Percentiles rank a stretch among this genome's conserved stretches.
These are phyloP conservation scores for Aphaenogaster rudis DNA, from an alignment of 1,140 invertebrate genomes.

Conservation along the genomic window DNA sequence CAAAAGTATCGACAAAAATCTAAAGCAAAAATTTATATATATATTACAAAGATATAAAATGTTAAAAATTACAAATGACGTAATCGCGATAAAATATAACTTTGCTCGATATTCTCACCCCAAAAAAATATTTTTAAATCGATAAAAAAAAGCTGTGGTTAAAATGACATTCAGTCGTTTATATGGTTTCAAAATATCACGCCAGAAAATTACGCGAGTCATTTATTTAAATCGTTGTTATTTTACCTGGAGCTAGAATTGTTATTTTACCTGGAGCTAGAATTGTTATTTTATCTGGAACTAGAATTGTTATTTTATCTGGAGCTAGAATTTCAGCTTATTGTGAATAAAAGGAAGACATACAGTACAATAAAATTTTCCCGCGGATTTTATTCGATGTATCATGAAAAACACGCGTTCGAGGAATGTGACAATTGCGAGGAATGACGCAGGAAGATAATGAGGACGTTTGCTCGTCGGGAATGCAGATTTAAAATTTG, in stretches of 20 bases:
- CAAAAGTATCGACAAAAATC: not conserved
- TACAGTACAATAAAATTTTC: constrained; percentile 3
- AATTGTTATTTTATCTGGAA: not conserved
- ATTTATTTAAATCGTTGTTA: constrained; percentile 1
- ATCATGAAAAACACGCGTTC: not conserved
- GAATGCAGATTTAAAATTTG: constrained; percentile 36
- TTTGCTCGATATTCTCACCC: not conserved
- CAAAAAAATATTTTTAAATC: not conserved
- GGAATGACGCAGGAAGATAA: not conserved
- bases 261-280: not conserved
- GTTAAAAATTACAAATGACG: not conserved
- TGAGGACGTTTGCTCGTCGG: not conserved
- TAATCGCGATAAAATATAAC: not conserved
- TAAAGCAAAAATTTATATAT: not conserved
- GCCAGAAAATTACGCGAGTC: not conserved
- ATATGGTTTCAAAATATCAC: not conserved
- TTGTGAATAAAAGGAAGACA: not conserved
- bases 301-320: not conserved
- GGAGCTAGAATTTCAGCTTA: not conserved
- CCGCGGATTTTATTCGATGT: not conserved
- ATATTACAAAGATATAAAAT: not conserved
- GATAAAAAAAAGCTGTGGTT: not conserved
- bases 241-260: not conserved
- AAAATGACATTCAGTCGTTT: not conserved
- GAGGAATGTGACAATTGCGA: not conserved